Base-by-base conservation (phyloP, 2,113 vertebrate species). In the Myotis yumanensis region DNA sequence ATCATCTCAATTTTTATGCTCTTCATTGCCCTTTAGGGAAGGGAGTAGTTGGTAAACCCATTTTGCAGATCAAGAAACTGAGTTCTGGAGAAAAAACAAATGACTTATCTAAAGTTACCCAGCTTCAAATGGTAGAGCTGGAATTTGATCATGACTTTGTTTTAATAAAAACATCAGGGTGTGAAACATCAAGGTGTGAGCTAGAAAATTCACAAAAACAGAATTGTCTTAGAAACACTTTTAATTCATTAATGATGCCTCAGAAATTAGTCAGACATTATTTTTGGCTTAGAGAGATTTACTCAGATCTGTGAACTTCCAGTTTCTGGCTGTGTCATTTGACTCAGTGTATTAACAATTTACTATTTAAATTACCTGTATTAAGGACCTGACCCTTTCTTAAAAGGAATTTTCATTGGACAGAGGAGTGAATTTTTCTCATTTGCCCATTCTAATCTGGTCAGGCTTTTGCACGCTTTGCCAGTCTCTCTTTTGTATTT, bases 341-440 rank as follows among this genome's bases (percentile, higher is more conserved):
- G 32, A 84, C 25, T 69, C 10, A 81, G 35, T 18, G 3, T 87
- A 14, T 94, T 79, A 25, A 59, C 32, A 54, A 1, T 59, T 69
- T 40, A 28, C 40, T 79, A 4, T 71, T 68, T 52, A 89, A 93
- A 77, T 86, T 93, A 66, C 64, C 75, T 1, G 95, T 94, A 48
- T 95, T 64, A 51, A 91, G 94, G 97, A 30, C 83, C 76, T 96
- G 83, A 97, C 92, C 89, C 73, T 97, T 96, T 69, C 68, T 90
- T 95, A 40, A 71, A 17, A 86, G 43, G 80, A 89, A 77, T 95
- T 96, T 91, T 32, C 81, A 71, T 66, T 75, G 89, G 89, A 94
- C 59, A 96, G 96, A 94, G 90, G 88, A 89, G 85, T 28, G 76
- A 90, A 75, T 75, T 93, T 93, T 90, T 80, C 54, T 9, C 87